Conservation (phyloP, 2,113 vertebrate species). For the Equus quagga region DNA sequence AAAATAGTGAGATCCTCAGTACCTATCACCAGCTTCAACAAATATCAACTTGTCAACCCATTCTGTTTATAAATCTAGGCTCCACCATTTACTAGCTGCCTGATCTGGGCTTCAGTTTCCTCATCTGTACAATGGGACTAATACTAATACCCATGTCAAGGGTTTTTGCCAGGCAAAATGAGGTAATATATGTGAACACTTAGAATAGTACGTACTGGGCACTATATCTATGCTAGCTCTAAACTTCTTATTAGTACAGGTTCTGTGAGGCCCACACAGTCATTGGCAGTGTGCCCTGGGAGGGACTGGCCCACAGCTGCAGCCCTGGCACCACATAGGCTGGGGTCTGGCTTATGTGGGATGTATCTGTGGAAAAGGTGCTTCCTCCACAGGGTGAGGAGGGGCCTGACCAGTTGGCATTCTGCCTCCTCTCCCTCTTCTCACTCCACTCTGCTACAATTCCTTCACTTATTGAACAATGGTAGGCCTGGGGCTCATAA, state of each 20-base stretch:
- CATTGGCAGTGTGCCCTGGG: background rate
- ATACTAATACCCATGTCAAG: slow-evolving; percentile 17
- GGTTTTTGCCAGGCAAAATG: background rate
- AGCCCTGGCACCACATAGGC: background rate
- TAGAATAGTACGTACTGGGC: background rate
- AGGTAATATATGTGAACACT: background rate
- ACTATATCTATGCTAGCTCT: background rate
- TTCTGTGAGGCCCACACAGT: background rate
- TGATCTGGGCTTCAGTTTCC: background rate
- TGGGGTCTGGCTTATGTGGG: background rate
- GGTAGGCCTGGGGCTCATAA: background rate
- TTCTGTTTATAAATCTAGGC: background rate
- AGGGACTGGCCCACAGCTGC: background rate
- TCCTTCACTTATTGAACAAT: background rate
- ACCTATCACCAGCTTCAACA: background rate
- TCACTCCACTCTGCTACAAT: background rate
- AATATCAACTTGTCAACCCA: background rate
- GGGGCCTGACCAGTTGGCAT: background rate
- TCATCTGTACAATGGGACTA: background rate
- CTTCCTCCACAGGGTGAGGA: background rate
- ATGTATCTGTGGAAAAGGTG: background rate
- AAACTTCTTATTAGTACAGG: background rate
- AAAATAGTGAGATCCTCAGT: background rate
- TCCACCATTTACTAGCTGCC: background rate
- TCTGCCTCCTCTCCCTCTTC: slow-evolving; percentile 1